A percentile compares a stretch with the other conserved stretches of the same genome.
Evolutionary conservation across 1,140 invertebrate genomes (phyloP).

Genomic region (Ericerus pela): DNA sequence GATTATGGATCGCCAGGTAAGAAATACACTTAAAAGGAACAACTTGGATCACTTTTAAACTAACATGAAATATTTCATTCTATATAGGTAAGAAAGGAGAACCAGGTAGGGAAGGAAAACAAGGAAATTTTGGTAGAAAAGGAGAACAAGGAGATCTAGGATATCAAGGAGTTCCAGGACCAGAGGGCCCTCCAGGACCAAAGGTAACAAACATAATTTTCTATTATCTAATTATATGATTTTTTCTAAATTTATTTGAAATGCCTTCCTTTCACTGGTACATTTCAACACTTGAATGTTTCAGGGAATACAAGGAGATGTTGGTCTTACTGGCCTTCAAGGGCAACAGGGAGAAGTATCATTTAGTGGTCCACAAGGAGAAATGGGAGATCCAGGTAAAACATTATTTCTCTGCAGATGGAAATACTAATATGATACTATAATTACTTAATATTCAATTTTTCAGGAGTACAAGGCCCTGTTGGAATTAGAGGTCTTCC

Average conservation of each 20-base stretch:
- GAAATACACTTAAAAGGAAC: neutral
- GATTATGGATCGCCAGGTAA: constrained; percentile 35
- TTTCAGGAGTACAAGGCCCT: constrained; percentile 21
- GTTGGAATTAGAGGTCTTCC: constrained; percentile 23
- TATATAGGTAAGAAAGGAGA: constrained; percentile 14
- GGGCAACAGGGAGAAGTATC: constrained; percentile 27
- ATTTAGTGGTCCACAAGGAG: constrained; percentile 36
- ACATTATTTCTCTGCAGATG: neutral
- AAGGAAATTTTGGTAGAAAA: constrained; percentile 14
- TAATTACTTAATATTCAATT: too few species aligned
- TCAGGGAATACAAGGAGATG: constrained; percentile 18
- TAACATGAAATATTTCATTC: neutral
- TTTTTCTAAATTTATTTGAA: neutral
- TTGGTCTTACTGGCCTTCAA: constrained; percentile 15
- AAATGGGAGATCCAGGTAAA: constrained; percentile 36
- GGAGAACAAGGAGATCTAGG: constrained; percentile 16
- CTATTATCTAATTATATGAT: neutral
- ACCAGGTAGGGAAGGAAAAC: constrained; percentile 10
- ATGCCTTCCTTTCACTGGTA: too few species aligned
- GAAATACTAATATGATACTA: too few species aligned
- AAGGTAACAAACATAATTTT: constrained; percentile 5
- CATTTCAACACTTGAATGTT: too few species aligned
- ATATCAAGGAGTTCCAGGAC: constrained; percentile 14
- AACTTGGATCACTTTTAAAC: neutral
- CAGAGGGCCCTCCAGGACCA: constrained; percentile 10